Conservation (phyloP, 53 echinoderm and acorn worm genomes). For the Holothuria leucospilota region DNA sequence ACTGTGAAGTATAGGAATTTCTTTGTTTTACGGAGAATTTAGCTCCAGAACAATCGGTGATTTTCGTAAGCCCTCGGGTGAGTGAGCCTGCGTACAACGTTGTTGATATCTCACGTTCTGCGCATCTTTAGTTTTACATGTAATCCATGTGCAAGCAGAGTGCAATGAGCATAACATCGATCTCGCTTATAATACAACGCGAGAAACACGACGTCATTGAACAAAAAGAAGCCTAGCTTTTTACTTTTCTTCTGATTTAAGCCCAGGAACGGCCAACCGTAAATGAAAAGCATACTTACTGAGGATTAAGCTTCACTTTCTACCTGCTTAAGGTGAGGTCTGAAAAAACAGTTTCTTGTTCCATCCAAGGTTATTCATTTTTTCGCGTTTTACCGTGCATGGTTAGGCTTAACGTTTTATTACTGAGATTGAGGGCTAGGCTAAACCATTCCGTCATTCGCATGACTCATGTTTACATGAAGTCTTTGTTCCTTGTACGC, state of each 20-base stretch:
- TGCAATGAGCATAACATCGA: conserved; percentile 19
- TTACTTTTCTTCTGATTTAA: conserved; percentile 39
- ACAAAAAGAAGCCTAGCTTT: conserved; percentile 26
- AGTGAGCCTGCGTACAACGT: conserved; percentile 28
- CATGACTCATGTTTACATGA: conserved; percentile 33
- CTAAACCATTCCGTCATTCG: conserved; percentile 35
- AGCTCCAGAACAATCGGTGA: neutral
- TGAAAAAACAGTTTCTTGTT: neutral
- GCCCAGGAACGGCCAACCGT: conserved; percentile 46
- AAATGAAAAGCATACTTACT: conserved; percentile 34
- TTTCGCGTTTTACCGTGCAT: neutral
- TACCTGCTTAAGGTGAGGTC: conserved; percentile 41
- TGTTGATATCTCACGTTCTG: conserved; percentile 19
- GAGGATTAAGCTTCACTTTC: conserved; percentile 46
- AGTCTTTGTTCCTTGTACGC: conserved; percentile 17
- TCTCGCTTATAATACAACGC: conserved; percentile 5
- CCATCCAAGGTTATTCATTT: conserved; percentile 1
- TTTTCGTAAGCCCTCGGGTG: conserved; percentile 16
- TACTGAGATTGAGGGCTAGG: neutral
- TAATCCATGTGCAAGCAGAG: conserved; percentile 9
- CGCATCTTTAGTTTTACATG: neutral
- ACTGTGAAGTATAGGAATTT: no score
- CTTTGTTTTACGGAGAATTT: no score
- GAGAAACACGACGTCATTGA: conserved; percentile 20
- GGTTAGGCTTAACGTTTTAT: conserved; percentile 22